Base-by-base conservation (phyloP, 2,888 invertebrate genomes). In the Tachina fera region DNA sequence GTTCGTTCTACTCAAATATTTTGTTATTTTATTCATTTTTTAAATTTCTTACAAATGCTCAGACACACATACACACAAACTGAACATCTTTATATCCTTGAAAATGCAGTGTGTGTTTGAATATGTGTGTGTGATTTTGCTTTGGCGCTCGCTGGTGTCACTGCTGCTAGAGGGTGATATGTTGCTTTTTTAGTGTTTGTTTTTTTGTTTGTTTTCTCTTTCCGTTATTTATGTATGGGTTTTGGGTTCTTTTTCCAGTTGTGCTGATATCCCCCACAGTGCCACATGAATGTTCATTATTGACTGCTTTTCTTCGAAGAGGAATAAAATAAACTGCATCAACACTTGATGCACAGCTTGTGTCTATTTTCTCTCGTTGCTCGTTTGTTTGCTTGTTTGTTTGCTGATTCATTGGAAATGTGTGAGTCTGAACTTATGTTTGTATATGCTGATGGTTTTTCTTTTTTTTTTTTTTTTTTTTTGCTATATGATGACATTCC, bases 301-400 rank as follows among this genome's bases (percentile, higher is more conserved):
- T 41, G 41, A 53, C 63, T 63, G 39, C 39, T 76, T 61, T 47
- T 51, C 16, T 65, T 45, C n/a, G 45, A 67, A n/a, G 45, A 65
- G 19, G 9, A 71, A 78, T 43, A 51, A 78, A 78, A 60, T 72
- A 83, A 72, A 83, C 83, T 85, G 85, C 85, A 78, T 58, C 81
- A 81, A 78, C 61, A 77, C 77, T 81, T 84, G 72, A 72, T 84
- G 76, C 84, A 84, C 71, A 76, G 41, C n/a, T 74, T 70, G 74
- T 58, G 45, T 45, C 45, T 61, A 10, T 67, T 13, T 45, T 16
- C 39, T 9, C 4, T 53, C 13, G 16, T 53, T 9, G 16, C 39
- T 58, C 16, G 53, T 68, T 61, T 67, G 49, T 51, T 51, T 51
- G 11, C 39, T 67, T 22, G 1, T 58, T 58, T 71, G 16, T 68